Conservation (phyloP, 2,888 invertebrate genomes). For the Limnephilus rhombicus region DNA sequence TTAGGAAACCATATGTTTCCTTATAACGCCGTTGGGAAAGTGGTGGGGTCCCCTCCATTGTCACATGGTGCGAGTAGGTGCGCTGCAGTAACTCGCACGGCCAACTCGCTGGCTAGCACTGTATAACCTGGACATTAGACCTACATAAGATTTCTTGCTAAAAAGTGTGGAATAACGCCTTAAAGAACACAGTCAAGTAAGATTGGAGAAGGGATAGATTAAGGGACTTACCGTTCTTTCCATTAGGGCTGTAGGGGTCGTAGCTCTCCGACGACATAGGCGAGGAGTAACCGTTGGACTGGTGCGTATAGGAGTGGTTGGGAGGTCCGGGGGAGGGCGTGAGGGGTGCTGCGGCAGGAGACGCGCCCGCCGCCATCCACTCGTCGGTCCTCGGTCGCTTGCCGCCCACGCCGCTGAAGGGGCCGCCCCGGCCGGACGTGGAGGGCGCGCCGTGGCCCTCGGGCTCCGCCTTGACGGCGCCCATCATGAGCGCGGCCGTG, state of each 20-base stretch:
- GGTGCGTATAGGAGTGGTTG: conserved; percentile 74
- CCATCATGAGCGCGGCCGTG: conserved; percentile 57
- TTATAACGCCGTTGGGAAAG: too few species aligned
- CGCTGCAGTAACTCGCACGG: too few species aligned
- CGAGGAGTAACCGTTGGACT: conserved; percentile 89
- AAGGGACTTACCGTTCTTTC: conserved; percentile 87
- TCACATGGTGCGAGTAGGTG: too few species aligned
- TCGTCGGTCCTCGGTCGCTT: conserved; percentile 80
- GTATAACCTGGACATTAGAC: too few species aligned
- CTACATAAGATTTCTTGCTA: background rate
- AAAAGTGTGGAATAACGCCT: background rate
- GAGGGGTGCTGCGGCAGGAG: conserved; percentile 77
- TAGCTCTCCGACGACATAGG: conserved; percentile 93
- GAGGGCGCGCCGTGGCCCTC: conserved; percentile 69
- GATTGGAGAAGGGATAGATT: background rate
- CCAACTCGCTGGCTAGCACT: too few species aligned
- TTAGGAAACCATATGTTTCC: too few species aligned
- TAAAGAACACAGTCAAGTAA: background rate
- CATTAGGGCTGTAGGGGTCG: conserved; percentile 93
- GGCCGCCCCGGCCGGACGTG: conserved; percentile 68
- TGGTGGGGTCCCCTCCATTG: too few species aligned
- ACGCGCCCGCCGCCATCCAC: conserved; percentile 72
- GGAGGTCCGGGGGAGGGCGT: conserved; percentile 83
- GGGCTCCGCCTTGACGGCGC: conserved; percentile 72
- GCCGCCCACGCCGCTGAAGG: conserved; percentile 69